Base-by-base conservation (phyloP, 2,888 invertebrate species). In the Oegoconia quadripuncta region DNA sequence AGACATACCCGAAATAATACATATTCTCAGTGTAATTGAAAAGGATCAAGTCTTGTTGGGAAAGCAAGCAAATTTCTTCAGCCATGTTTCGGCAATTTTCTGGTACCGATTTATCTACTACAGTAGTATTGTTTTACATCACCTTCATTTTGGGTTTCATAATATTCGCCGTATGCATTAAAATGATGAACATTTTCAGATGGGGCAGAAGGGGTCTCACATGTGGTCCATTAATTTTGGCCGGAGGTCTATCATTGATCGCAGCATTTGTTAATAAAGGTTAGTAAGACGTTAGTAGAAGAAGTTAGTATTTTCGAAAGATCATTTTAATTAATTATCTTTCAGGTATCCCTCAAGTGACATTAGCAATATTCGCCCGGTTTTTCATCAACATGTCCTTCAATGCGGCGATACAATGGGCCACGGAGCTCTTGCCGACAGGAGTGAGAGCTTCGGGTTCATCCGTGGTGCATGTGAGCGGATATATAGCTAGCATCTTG, bases 301-400 rank as follows among this genome's bases (percentile, higher is more conserved):
- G 11, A 5, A 15, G n/a, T 15, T n/a, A n/a, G n/a, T n/a, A n/a
- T n/a, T n/a, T n/a, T n/a, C n/a, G n/a, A n/a, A n/a, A n/a, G 5
- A 29, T 15, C 8, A 15, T 29, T 2, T n/a, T 7, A 16, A 29
- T 29, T 18, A 7, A 22, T 3, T 33, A 5, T 6, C 32, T 20
- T n/a, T 4, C 60, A 82, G 82, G 82, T 12, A 40, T 74, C 0
- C 71, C 72, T 3, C 80, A 74, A 47, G 80, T 80, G 9, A 46
- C 67, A 0, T 52, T 86, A 39, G 82, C 83, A 3, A 78, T 82
- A 39, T 65, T 76, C 59, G 74, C 84, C 8, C 72, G 86, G 22
- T 86, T 86, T 63, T 72, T 63, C 59, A 74, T 81, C 55, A 86
- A 86, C 67, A 86, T 86, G 84, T 58, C 81, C 33, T 82, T 77